Percentiles rank a stretch among this genome's conserved stretches.
phyloP scores from a whole-genome alignment of 1,140 invertebrate genomes.

The Heliothis subflexa region DNA sequence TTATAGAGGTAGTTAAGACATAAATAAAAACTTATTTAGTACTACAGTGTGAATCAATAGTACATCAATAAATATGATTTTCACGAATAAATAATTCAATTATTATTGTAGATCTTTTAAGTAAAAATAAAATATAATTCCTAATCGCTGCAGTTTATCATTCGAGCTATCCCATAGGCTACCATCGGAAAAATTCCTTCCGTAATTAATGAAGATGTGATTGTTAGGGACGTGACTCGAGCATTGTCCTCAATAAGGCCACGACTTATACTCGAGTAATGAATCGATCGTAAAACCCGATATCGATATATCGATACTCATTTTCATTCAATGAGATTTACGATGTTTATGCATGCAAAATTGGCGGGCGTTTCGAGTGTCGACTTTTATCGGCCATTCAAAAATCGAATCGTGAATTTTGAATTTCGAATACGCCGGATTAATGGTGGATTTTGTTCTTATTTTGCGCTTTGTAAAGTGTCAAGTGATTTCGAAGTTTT shows the following conservation, averaged over 20 bases:
- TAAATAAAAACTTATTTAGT: too few species aligned
- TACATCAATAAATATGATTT: too few species aligned
- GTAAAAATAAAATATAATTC: constrained; percentile 4
- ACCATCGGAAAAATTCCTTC: constrained; percentile 72
- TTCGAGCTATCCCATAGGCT: constrained; percentile 42
- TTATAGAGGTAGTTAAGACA: too few species aligned
- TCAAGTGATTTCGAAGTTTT: constrained; percentile 39
- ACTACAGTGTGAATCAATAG: too few species aligned
- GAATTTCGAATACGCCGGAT: constrained; percentile 71
- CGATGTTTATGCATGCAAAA: constrained; percentile 77
- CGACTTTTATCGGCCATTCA: constrained; percentile 79
- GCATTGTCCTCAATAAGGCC: constrained; percentile 74
- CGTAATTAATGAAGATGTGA: constrained; percentile 86
- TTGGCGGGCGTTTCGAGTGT: constrained; percentile 69
- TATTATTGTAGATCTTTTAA: not conserved
- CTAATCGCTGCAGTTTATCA: constrained; percentile 27
- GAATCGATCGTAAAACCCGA: constrained; percentile 69
- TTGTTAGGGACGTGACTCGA: constrained; percentile 74
- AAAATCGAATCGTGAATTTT: constrained; percentile 71
- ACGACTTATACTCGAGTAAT: constrained; percentile 59
- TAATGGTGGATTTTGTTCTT: constrained; percentile 63
- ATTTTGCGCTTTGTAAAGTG: constrained; percentile 42
- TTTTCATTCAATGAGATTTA: constrained; percentile 78
- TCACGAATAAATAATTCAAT: too few species aligned
- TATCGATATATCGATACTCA: constrained; percentile 72